These are phyloP conservation scores for Cheilinus undulatus DNA, from an alignment of 2,113 vertebrate genomes.

Conservation along the genomic window DNA sequence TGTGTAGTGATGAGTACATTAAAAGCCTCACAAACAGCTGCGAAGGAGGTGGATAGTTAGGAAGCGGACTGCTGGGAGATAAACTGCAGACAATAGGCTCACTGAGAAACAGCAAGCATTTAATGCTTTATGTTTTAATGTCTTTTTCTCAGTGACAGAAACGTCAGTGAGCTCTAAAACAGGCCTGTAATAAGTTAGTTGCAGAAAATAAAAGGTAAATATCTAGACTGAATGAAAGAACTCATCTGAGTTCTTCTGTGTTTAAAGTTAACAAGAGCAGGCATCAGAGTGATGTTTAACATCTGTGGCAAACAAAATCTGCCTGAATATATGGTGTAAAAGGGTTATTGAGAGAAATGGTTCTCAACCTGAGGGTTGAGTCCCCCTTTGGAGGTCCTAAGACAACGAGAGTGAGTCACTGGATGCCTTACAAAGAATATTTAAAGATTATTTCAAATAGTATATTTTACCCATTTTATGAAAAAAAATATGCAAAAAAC, in stretches of 20 bases:
- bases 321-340: background rate
- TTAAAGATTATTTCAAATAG: no score
- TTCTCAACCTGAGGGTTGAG: no score
- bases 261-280: conserved; percentile 18
- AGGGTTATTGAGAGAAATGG: no score
- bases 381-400: no score
- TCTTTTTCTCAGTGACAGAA: no score
- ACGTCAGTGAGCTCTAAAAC: background rate
- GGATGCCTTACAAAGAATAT: no score
- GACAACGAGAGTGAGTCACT: no score
- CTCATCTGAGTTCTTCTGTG: background rate
- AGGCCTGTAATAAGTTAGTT: no score
- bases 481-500: no score
- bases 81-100: background rate
- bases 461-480: no score
- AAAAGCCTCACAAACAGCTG: background rate
- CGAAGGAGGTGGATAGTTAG: background rate
- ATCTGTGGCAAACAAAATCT: background rate
- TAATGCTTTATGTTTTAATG: background rate
- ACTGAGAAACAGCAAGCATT: background rate
- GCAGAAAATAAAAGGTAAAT: background rate
- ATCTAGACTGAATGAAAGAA: background rate
- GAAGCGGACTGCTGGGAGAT: background rate
- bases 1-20: background rate
- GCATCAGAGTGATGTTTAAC: background rate